These are phyloP conservation scores for Cryptophagus acutangulus DNA, from an alignment of 2,888 invertebrate genomes.

Conservation along the genomic window DNA sequence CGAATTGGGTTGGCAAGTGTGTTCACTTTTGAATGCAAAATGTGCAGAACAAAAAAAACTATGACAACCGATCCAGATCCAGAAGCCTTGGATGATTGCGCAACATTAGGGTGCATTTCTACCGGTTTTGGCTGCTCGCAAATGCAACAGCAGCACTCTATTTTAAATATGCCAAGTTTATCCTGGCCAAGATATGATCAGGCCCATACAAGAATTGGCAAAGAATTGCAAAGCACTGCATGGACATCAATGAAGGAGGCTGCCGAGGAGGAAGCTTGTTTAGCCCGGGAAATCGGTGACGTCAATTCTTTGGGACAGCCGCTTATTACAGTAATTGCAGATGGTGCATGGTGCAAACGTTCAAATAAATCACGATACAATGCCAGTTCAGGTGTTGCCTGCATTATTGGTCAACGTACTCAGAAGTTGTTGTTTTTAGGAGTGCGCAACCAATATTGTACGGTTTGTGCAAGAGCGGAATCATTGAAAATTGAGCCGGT, in stretches of 20 bases:
- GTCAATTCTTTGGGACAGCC: conserved; percentile 25
- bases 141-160: background rate
- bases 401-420: conserved; percentile 25
- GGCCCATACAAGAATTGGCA: conserved; percentile 1
- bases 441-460: conserved; percentile 35
- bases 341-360: conserved; percentile 31
- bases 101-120: conserved; percentile 5
- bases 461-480: conserved; percentile 28
- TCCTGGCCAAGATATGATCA: conserved; percentile 7
- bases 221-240: background rate
- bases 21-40: conserved; percentile 1
- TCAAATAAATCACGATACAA: conserved; percentile 24
- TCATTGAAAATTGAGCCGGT: conserved; percentile 16
- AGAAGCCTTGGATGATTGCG: background rate
- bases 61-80: background rate
- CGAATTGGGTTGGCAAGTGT: background rate
- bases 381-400: conserved; percentile 35
- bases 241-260: conserved; percentile 16
- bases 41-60: conserved; percentile 2
- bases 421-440: conserved; percentile 33
- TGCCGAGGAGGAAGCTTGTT: conserved; percentile 19
- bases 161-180: conserved; percentile 11
- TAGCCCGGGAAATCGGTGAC: conserved; percentile 25
- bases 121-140: conserved; percentile 12
- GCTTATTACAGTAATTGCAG: conserved; percentile 30